Base-by-base conservation (phyloP, 2,888 invertebrate genomes). In the Philaethria dido region DNA sequence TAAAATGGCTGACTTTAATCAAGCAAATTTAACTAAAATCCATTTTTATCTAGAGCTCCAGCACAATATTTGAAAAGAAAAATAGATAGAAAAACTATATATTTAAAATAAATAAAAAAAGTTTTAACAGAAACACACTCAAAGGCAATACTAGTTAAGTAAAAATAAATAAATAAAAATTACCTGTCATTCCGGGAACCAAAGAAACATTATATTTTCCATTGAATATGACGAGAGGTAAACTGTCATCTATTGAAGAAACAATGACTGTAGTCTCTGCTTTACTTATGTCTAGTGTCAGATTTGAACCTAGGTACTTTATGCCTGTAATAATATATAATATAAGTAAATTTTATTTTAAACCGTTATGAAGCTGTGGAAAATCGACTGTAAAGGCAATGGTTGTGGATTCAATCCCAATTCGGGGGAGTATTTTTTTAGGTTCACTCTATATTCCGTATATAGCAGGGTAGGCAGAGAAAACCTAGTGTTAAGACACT, bases 251-350 rank as follows among this genome's bases (percentile, higher is more conserved):
- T 4, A 88, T 66, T 0, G 86, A 77, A 1, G 78, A 73, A 25
- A 91, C 88, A 2, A 77, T 82, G 45, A 93, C 63, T 2, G 83
- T 80, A 0, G 86, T 82, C 14, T 77, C 81, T 16, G 75, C 71
- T 1, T 75, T 69, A 13, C 82, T 74, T 4, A 92, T 81, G 59
- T 89, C 86, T 55, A 93, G 70, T 0, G 84, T 86, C 20, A 93
- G 69, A 48, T 84, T 84, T 0, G 91, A 82, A 0, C 93, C 93
- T 8, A 92, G 76, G 63, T 91, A 93, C 68, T 92, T 91, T 62
- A 93, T 83, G 29, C 92, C 93, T 93, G 71, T 22, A 59, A 70
- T 0, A 33, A 55, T 48, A 45, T 39, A 8, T 4, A 29, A 29
- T 29, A 36, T 36, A 36, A 36, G 6, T 36, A 36, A 36, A 8